Evolutionary conservation across 2,797 vertebrate genomes (phyloP), one percentile per base, ranked within the genome.

Genomic region (Leucoraja ocellata): DNA sequence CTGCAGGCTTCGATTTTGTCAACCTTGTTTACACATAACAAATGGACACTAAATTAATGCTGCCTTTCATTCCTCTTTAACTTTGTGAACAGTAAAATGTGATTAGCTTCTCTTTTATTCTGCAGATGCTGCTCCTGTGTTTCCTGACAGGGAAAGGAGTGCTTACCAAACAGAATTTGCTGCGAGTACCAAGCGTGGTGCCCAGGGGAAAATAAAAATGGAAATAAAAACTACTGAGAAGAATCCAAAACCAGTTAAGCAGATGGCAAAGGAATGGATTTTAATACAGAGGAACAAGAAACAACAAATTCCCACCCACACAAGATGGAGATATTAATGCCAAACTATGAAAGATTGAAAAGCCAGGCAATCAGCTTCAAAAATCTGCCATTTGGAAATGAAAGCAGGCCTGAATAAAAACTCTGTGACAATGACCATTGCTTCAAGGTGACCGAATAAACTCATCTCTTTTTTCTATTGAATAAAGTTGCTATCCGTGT

Each of bases 131-230:
- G 6, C 36, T 68, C 61, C 6, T 63, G 63, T 16, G 16, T n/a
- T 61, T 88, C 58, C 84, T 32, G 83, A 86, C 28, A 18, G 14
- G 7, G 58, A 86, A 63, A 13, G 28, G 61, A 86, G 21, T 32
- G 32, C 84, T 61, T 88, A 63, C 16, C n/a, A 68, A 68, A 88
- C 32, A 88, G 84, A 65, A 36, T 68, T 88, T 88, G 83, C 83
- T 63, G 28, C n/a, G 28, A n/a, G 83, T 63, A 36, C 84, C 61
- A 88, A 88, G n/a, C 84, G 65, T 88, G 18, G 28, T 88, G 84
- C n/a, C 84, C 63, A 18, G 61, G 61, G 84, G 65, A 63, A 68
- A 88, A 88, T 68, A 68, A 65, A n/a, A 88, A 32, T 14, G 25
- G 25, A 84, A 84, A 84, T 84, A 84, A 84, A 84, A 84, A 2